Percentiles rank a stretch among this genome's conserved stretches.
Conservation (phyloP, 2,888 invertebrate species). For the Hirtodrosophila alboralis region DNA sequence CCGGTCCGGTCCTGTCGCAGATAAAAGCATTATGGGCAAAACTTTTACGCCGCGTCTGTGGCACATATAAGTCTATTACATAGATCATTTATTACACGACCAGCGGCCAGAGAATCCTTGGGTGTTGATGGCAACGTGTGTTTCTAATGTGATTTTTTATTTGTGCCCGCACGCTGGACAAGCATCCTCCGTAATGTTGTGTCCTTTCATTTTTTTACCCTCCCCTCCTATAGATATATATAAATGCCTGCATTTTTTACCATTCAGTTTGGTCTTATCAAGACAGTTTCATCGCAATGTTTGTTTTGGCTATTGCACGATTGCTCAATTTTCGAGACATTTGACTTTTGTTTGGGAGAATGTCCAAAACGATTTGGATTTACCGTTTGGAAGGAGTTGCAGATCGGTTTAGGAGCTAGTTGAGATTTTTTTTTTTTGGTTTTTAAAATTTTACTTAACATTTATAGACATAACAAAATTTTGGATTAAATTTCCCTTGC, state of each 20-base stretch:
- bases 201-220: conserved; percentile 46
- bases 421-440: too few species aligned
- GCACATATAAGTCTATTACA: conserved; percentile 66
- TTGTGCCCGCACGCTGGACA: conserved; percentile 42
- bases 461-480: too few species aligned
- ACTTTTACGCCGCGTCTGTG: conserved; percentile 37
- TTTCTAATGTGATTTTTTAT: conserved; percentile 81
- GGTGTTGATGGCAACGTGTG: conserved; percentile 71
- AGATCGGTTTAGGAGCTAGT: not conserved
- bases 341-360: conserved; percentile 18
- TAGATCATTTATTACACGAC: conserved; percentile 81
- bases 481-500: too few species aligned
- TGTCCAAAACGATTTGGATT: conserved; percentile 2
- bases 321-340: conserved; percentile 57
- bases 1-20: conserved; percentile 61
- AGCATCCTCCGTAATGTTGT: conserved; percentile 38
- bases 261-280: conserved; percentile 50
- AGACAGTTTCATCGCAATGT: conserved; percentile 46
- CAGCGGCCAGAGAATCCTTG: conserved; percentile 25
- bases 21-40: conserved; percentile 75
- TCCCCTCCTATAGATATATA: conserved; percentile 5
- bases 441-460: too few species aligned
- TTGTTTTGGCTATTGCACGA: conserved; percentile 18
- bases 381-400: not conserved
- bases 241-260: conserved; percentile 50